Percentiles rank a stretch among this genome's conserved stretches.
Conservation (phyloP, 2,888 invertebrate species). For the Macrophya alboannulata region DNA sequence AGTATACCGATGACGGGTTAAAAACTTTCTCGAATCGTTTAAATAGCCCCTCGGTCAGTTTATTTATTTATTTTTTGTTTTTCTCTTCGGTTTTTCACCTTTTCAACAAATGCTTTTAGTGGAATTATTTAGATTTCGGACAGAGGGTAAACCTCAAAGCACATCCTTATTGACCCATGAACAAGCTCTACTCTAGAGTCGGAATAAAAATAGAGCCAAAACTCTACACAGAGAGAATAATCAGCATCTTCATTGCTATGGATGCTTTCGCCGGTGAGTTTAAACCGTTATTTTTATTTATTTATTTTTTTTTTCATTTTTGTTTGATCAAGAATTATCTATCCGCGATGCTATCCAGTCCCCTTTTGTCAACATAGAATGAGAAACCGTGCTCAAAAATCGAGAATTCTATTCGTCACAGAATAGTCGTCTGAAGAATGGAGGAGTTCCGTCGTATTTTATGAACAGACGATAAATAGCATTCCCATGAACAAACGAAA, state of each 20-base stretch:
- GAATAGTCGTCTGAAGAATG: no score
- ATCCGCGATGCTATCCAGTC: not conserved
- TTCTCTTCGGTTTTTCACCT: not conserved
- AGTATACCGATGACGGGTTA: slow-evolving; percentile 23
- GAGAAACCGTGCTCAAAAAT: no score
- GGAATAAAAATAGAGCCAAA: not conserved
- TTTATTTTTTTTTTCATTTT: no score
- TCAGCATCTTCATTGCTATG: slow-evolving; percentile 9
- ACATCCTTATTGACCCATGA: not conserved
- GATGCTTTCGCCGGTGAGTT: not conserved
- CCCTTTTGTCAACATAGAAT: not conserved
- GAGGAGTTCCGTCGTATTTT: not conserved
- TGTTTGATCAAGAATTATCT: not conserved
- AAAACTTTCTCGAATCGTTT: slow-evolving; percentile 45
- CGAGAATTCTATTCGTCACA: no score
- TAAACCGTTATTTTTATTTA: not conserved
- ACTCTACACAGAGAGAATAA: not conserved
- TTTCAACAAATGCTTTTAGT: not conserved
- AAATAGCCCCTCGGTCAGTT: not conserved
- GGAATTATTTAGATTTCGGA: not conserved
- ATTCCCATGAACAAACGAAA: not conserved
- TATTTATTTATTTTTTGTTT: not conserved
- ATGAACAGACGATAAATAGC: not conserved
- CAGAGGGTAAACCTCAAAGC: not conserved
- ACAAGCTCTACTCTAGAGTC: not conserved